Conservation (phyloP, 2,888 invertebrate species). For the Sesamia inferens region DNA sequence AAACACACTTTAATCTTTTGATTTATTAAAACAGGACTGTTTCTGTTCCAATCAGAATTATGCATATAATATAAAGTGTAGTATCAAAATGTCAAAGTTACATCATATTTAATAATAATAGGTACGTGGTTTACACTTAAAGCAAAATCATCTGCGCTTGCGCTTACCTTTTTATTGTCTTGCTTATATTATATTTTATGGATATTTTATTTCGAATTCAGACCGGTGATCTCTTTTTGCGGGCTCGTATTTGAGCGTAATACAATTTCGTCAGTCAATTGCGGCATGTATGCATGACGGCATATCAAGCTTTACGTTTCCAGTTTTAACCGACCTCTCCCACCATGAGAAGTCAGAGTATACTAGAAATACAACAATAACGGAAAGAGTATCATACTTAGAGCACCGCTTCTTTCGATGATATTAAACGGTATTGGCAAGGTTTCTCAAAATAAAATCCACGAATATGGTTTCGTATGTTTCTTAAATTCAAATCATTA, state of each 20-base stretch:
- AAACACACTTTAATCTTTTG: neutral
- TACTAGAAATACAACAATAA: too few relatives aligned
- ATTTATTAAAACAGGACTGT: neutral
- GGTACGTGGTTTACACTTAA: conserved; percentile 11
- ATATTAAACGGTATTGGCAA: too few relatives aligned
- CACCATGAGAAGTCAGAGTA: neutral
- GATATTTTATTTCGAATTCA: conserved; percentile 5
- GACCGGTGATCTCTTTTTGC: neutral
- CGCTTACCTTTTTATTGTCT: conserved; percentile 15
- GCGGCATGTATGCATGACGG: neutral
- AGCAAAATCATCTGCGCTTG: conserved; percentile 10
- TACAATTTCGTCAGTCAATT: neutral
- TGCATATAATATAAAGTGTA: conserved; percentile 19
- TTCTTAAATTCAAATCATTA: too few relatives aligned
- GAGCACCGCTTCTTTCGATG: too few relatives aligned
- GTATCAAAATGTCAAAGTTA: conserved; percentile 44
- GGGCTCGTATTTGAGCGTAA: neutral
- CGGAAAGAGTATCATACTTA: too few relatives aligned
- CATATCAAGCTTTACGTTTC: too few relatives aligned
- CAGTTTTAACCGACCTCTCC: neutral
- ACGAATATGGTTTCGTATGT: too few relatives aligned
- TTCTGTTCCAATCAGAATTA: conserved; percentile 2
- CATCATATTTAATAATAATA: too few relatives aligned
- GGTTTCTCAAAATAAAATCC: too few relatives aligned
- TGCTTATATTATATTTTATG: conserved; percentile 11